Conservation (phyloP, 2,888 invertebrate species). For the Osmoderma eremita region DNA sequence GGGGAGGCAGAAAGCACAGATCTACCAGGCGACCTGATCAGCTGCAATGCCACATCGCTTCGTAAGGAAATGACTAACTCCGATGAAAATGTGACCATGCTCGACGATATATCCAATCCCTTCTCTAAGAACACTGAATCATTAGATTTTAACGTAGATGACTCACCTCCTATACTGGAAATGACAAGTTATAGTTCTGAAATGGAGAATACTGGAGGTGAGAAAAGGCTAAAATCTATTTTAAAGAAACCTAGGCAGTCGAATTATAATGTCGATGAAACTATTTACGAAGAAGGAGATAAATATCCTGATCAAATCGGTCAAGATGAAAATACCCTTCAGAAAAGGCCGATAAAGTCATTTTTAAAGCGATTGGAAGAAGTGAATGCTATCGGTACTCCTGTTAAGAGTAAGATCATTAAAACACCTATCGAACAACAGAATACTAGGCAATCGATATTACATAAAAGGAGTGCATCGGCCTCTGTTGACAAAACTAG, state of each 20-base stretch:
- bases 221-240: not conserved
- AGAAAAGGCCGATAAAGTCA: too few relatives aligned
- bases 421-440: too few relatives aligned
- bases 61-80: not conserved
- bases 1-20: not conserved
- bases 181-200: too few relatives aligned
- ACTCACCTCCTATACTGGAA: not conserved
- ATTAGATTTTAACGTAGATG: not conserved
- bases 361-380: too few relatives aligned
- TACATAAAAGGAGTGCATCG: too few relatives aligned
- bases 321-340: too few relatives aligned
- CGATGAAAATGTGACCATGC: not conserved
- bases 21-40: not conserved
- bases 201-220: too few relatives aligned
- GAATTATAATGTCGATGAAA: not conserved
- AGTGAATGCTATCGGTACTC: too few relatives aligned
- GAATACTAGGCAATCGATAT: too few relatives aligned
- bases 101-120: conserved; percentile 11
- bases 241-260: not conserved
- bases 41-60: not conserved
- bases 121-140: not conserved
- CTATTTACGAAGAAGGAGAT: too few relatives aligned
- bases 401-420: not conserved
- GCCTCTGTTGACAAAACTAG: not conserved
- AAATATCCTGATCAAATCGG: too few relatives aligned